Evolutionary conservation across 2,888 invertebrate genomes (phyloP), one percentile per base, ranked within the genome.

Genomic region (Pediacus dermestoides): DNA sequence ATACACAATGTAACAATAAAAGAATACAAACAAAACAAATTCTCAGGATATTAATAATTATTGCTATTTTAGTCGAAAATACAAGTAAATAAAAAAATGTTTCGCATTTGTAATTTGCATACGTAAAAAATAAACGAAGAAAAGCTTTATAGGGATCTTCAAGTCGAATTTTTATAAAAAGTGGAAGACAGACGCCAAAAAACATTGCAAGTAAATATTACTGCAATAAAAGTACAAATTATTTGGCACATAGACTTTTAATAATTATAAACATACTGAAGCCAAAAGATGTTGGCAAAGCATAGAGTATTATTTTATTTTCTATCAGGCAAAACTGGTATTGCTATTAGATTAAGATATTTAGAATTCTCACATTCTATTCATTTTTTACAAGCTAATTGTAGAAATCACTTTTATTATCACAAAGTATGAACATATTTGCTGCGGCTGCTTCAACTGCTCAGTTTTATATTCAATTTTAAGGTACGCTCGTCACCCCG

Each of bases 311-410:
- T 65, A 63, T 63, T 61, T 56, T 58, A 49, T 52, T 55, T 46
- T 55, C 58, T 52, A 57, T 63, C 61, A 65, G 65, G 65, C 65
- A 64, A 61, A 63, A 63, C 60, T 62, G 63, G 63, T 65, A 65
- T 65, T 65, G 65, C 65, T 65, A 61, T 64, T 54, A 58, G 55
- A 58, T 56, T 48, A 50, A 48, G 46, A 48, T 39, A 37, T 57
- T 60, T 62, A 63, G 60, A 62, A 63, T 58, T 47, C 49, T 57
- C 49, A 57, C 50, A 50, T 43, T 46, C 48, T 50, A 50, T 51
- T n/a, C n/a, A n/a, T n/a, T n/a, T n/a, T n/a, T n/a, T n/a, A n/a
- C n/a, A n/a, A n/a, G n/a, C n/a, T n/a, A n/a, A n/a, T n/a, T n/a
- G n/a, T 23, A 23, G 23, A 23, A 23, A 9, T 23, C 23, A 23